phyloP scores from a whole-genome alignment of 1,140 invertebrate genomes.

The Euwallacea fornicatus region DNA sequence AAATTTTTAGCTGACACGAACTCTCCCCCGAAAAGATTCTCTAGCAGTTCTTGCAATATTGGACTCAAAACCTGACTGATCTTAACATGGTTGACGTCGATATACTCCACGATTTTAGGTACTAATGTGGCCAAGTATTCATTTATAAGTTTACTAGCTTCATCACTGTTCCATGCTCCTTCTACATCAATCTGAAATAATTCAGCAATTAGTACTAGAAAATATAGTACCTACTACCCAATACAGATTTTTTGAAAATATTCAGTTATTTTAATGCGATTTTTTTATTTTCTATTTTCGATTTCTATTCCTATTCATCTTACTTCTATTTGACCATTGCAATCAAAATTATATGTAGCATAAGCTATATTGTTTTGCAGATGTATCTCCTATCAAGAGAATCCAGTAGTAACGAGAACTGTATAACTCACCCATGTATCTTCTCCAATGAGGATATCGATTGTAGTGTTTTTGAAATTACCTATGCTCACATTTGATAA shows the following conservation, averaged over 20 bases:
- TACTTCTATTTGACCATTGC: too few species aligned
- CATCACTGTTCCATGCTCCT: background rate
- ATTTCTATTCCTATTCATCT: too few species aligned
- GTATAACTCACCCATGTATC: background rate
- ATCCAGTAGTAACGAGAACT: background rate
- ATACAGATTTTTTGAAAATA: background rate
- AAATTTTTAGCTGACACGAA: too few species aligned
- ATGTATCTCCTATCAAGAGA: too few species aligned
- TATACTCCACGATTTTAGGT: background rate
- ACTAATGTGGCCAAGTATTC: background rate
- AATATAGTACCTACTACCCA: too few species aligned
- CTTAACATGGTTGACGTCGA: background rate
- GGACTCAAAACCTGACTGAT: conserved; percentile 7
- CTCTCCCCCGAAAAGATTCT: background rate
- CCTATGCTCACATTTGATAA: conserved; percentile 1
- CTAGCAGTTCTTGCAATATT: background rate
- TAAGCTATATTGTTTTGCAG: too few species aligned
- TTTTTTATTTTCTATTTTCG: too few species aligned
- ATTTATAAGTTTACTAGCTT: background rate
- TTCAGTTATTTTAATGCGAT: background rate
- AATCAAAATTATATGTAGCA: too few species aligned
- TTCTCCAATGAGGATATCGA: conserved; percentile 2
- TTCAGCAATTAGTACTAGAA: too few species aligned
- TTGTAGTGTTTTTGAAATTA: conserved; percentile 3
- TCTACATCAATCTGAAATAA: conserved; percentile 3